Evolutionary conservation across 2,113 vertebrate genomes (phyloP).

Genomic region (Dicentrarchus labrax): DNA sequence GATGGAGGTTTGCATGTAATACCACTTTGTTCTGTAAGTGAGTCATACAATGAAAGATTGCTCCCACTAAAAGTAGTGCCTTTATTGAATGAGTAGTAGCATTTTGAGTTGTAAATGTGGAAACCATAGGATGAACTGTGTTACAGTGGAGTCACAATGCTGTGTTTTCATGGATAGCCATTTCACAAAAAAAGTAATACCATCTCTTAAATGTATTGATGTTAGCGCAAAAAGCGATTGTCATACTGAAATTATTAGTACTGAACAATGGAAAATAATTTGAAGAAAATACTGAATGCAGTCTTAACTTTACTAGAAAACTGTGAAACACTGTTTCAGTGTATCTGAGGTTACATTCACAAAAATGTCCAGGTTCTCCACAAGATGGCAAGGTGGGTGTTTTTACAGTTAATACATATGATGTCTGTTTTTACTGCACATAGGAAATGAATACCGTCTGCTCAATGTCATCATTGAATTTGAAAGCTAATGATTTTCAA

Average conservation of each 20-base stretch:
- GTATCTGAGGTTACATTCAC: conserved; percentile 34
- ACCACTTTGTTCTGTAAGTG: not conserved
- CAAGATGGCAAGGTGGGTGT: not conserved
- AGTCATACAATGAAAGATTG: conserved; percentile 14
- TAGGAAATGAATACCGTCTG: conserved; percentile 3
- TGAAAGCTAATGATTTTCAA: conserved; percentile 11
- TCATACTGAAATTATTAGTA: conserved; percentile 18
- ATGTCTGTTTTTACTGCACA: conserved; percentile 15
- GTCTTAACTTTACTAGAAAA: not conserved
- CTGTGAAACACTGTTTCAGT: conserved; percentile 2
- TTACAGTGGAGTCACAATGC: conserved; percentile 19
- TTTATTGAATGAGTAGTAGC: conserved; percentile 56
- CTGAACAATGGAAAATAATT: not conserved
- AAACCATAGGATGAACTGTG: conserved; percentile 14
- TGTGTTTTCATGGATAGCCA: not conserved
- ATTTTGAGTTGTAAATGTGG: conserved; percentile 19
- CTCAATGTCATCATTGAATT: conserved; percentile 7
- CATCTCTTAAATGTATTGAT: conserved; percentile 16
- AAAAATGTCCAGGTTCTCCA: conserved; percentile 1
- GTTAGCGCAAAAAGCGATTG: conserved; percentile 23
- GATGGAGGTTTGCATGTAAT: not conserved
- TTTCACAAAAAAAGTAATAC: conserved; percentile 4
- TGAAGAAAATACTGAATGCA: not conserved
- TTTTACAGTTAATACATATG: conserved; percentile 28
- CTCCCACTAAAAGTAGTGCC: conserved; percentile 32